Evolutionary conservation across 2,113 vertebrate genomes (phyloP).

Genomic region (Ammodytes marinus): DNA sequence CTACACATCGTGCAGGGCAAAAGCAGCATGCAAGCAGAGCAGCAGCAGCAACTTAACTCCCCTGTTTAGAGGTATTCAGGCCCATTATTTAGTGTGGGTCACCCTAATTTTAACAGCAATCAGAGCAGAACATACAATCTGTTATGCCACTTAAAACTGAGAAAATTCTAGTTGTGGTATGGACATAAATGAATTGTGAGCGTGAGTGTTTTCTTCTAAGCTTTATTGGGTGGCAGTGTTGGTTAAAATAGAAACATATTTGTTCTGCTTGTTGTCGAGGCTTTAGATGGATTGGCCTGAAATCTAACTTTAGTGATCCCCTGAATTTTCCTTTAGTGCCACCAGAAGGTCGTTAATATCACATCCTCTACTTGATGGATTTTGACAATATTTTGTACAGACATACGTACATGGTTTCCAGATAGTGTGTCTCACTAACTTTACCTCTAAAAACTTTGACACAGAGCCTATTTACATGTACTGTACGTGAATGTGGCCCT

Average conservation of each 20-base stretch:
- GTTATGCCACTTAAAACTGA: background rate
- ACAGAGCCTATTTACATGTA: no score
- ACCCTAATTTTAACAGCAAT: background rate
- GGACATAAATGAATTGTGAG: no score
- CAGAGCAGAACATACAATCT: background rate
- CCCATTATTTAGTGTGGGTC: conserved; percentile 2
- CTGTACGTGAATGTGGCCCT: no score
- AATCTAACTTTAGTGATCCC: background rate
- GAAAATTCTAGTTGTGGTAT: no score
- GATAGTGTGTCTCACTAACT: no score
- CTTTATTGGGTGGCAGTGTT: no score
- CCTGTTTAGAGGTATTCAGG: background rate
- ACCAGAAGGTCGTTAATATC: background rate
- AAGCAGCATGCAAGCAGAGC: background rate
- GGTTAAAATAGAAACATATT: no score
- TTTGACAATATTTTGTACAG: background rate
- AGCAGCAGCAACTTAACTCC: background rate
- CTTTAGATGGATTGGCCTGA: background rate
- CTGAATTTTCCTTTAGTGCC: background rate
- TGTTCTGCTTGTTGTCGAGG: no score
- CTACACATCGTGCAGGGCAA: background rate
- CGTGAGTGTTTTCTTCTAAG: no score
- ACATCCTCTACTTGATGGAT: background rate
- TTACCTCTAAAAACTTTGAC: no score
- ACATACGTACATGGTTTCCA: no score